Conservation (phyloP, 2,888 invertebrate species). For the Protodeltote pygarga region DNA sequence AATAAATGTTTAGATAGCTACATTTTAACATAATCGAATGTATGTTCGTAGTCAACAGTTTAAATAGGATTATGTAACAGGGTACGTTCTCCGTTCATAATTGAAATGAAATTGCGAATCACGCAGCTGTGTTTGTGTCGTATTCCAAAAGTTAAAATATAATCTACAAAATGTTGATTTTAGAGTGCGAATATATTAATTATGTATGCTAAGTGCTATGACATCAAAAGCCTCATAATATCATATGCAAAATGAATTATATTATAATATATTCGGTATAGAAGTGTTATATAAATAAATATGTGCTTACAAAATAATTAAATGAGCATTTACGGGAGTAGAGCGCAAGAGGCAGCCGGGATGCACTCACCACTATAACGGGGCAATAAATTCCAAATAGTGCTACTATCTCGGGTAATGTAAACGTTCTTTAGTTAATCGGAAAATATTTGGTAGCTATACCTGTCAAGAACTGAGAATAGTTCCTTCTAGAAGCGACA, state of each 20-base stretch:
- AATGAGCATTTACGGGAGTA: slow-evolving; percentile 51
- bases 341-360: slow-evolving; percentile 52
- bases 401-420: slow-evolving; percentile 74
- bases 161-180: no score
- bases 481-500: slow-evolving; percentile 22
- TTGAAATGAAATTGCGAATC: no score
- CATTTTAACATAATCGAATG: slow-evolving; percentile 27
- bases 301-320: slow-evolving; percentile 13
- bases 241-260: no score
- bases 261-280: no score
- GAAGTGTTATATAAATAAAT: neutral
- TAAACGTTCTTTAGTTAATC: slow-evolving; percentile 77
- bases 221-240: no score
- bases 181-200: no score
- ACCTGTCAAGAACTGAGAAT: slow-evolving; percentile 41
- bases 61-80: neutral
- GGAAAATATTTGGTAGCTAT: slow-evolving; percentile 68
- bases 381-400: slow-evolving; percentile 78
- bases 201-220: no score
- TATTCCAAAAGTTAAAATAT: no score
- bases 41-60: slow-evolving; percentile 9
- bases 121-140: no score
- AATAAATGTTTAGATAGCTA: slow-evolving; percentile 24
- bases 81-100: no score
- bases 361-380: slow-evolving; percentile 78